A percentile compares a stretch with the other conserved stretches of the same genome.
Conservation (phyloP, 2,888 invertebrate species). For the Heteromurus nitidus region DNA sequence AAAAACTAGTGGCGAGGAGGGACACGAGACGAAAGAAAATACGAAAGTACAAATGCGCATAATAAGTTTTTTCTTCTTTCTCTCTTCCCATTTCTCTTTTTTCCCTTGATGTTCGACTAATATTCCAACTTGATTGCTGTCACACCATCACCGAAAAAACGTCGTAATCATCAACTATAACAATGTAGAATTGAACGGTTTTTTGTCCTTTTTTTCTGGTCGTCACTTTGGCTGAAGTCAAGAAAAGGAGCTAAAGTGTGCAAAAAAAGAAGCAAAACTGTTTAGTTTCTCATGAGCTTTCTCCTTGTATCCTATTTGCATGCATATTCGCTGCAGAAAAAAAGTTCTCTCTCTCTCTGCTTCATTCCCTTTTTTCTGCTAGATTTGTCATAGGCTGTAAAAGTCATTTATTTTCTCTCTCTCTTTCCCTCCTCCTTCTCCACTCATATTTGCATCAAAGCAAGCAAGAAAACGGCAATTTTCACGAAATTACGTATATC, state of each 20-base stretch:
- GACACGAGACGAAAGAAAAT: background rate
- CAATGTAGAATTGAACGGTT: too few species aligned
- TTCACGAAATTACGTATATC: conserved; percentile 58
- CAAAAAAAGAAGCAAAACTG: background rate
- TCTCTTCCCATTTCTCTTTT: background rate
- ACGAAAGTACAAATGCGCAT: background rate
- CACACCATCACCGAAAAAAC: conserved; percentile 34
- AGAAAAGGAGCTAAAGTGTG: background rate
- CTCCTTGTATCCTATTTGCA: too few species aligned
- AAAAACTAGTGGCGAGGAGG: conserved; percentile 3
- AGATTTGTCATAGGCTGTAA: conserved; percentile 31
- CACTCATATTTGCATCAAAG: conserved; percentile 52
- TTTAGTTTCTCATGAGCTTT: too few species aligned
- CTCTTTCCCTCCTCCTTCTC: too few species aligned
- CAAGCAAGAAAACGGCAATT: conserved; percentile 48
- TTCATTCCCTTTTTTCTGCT: background rate
- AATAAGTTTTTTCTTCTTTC: conserved; percentile 5
- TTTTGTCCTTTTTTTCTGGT: conserved; percentile 7
- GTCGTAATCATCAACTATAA: conserved; percentile 15
- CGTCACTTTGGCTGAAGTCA: conserved; percentile 21
- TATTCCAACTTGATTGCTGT: conserved; percentile 44
- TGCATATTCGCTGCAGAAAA: too few species aligned
- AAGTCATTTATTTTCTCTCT: conserved; percentile 47
- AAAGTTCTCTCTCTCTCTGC: too few species aligned
- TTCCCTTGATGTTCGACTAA: background rate